Evolutionary conservation across 2,888 invertebrate genomes (phyloP).

Genomic region (Venusia cambrica): DNA sequence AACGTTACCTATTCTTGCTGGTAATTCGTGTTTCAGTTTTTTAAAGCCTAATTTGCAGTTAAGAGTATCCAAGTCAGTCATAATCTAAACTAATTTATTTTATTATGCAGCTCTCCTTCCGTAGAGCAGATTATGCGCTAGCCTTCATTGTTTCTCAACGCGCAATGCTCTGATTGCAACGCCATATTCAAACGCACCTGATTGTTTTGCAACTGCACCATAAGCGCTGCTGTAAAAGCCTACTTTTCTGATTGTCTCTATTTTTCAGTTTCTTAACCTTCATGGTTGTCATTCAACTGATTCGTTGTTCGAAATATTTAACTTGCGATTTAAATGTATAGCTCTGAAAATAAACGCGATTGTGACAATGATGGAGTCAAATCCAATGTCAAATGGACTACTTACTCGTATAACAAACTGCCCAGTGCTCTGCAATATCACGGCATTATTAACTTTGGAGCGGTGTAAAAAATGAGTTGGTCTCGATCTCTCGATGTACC

Average conservation of each 20-base stretch:
- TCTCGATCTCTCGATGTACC: conserved; percentile 54
- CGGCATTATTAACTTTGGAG: conserved; percentile 55
- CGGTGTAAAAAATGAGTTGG: conserved; percentile 55
- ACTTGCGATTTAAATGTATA: conserved; percentile 13
- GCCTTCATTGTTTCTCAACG: conserved; percentile 70
- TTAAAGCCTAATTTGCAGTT: conserved; percentile 15
- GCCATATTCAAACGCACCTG: conserved; percentile 51
- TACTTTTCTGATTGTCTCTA: too few species aligned
- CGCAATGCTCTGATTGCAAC: conserved; percentile 76
- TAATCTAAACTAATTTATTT: conserved; percentile 40
- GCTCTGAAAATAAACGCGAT: conserved; percentile 14
- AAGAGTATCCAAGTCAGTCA: conserved; percentile 9
- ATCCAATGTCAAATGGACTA: conserved; percentile 46
- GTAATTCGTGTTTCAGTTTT: conserved; percentile 8
- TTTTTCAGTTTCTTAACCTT: too few species aligned
- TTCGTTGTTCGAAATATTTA: conserved; percentile 12
- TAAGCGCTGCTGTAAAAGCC: conserved; percentile 27
- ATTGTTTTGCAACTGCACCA: conserved; percentile 55
- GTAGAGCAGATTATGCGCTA: conserved; percentile 64
- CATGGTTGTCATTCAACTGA: conserved; percentile 11
- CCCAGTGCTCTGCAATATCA: conserved; percentile 47
- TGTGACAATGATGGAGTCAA: conserved; percentile 36
- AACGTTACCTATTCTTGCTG: not conserved
- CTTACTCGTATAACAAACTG: conserved; percentile 45
- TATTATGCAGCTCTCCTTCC: conserved; percentile 54